Evolutionary conservation across 1,140 invertebrate species (phyloP).

Genomic region (Psix sp.): DNA sequence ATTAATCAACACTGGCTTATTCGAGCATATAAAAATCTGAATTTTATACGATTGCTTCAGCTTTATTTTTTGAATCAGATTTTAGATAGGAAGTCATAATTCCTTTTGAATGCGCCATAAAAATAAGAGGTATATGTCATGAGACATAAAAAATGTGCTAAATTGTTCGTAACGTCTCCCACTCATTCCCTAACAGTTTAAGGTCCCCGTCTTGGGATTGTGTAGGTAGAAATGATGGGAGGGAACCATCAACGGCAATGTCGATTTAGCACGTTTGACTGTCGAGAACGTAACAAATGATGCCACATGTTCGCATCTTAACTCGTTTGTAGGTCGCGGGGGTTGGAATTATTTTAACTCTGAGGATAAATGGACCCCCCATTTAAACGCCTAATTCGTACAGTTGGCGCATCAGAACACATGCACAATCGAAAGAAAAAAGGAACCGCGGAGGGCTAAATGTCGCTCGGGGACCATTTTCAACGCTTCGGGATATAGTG

Average conservation of each 20-base stretch:
- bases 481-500: conserved; percentile 48
- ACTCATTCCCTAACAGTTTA: conserved; percentile 53
- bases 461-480: conserved; percentile 62
- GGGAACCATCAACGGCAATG: conserved; percentile 32
- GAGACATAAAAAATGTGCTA: conserved; percentile 7
- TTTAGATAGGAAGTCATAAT: no score
- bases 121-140: neutral
- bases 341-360: conserved; percentile 59
- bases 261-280: conserved; percentile 52
- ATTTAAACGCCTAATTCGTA: conserved; percentile 56
- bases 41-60: no score
- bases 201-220: conserved; percentile 40
- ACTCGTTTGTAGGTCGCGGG: conserved; percentile 52
- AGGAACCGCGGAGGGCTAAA: conserved; percentile 57
- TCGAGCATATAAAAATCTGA: no score
- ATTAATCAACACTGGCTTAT: no score
- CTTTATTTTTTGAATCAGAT: no score
- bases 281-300: conserved; percentile 72
- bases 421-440: conserved; percentile 48
- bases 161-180: conserved; percentile 35
- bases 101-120: no score
- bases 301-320: conserved; percentile 77
- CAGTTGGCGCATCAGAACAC: conserved; percentile 45
- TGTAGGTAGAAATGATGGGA: conserved; percentile 36
- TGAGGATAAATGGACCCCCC: conserved; percentile 38